Base-by-base conservation (phyloP, 2,888 invertebrate genomes). In the Drosophila basisetae region DNA sequence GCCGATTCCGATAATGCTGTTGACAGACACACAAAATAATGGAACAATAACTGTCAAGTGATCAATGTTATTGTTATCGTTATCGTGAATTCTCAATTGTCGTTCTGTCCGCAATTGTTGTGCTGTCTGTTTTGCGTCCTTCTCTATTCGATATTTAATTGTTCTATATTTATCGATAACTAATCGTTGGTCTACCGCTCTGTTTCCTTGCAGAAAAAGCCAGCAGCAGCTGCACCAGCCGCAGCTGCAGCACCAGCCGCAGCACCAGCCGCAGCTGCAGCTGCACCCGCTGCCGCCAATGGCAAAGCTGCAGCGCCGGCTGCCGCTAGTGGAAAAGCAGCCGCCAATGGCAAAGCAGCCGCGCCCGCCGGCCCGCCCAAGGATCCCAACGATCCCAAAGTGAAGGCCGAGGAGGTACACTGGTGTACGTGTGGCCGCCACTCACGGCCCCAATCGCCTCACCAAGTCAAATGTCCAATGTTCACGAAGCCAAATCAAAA, bases 401-500 rank as follows among this genome's bases (percentile, higher is more conserved):
- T 88, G 71, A 92, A 91, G 82, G 83, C 82, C 72, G 92, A 92
- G 84, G 93, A 92, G 92, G 92, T 92, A 92, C 87, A 88, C 82
- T 85, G 88, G 87, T 88, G 87, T 88, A 88, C 87, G 90, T 82
- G 80, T 82, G 80, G 77, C 75, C 75, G 71, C 63, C 43, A 61
- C 47, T 39, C 62, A 56, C 71, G 71, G 68, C 77, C 62, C 63
- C 63, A 67, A 80, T 75, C 80, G 76, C 54, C 58, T 73, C 78
- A 58, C 75, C 64, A 52, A 59, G 68, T 83, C 68, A 41, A 63
- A 64, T 53, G 75, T 76, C 65, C 75, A 60, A 66, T 25, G 66
- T 64, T 67, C 63, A 63, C 64, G 54, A 58, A 47, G 63, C 54
- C 67, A 39, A 47, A 39, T 22, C 30, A 13, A n/a, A 25, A 54